Conservation (phyloP, 2,113 vertebrate genomes). For the Tricholaema leucomelas region DNA sequence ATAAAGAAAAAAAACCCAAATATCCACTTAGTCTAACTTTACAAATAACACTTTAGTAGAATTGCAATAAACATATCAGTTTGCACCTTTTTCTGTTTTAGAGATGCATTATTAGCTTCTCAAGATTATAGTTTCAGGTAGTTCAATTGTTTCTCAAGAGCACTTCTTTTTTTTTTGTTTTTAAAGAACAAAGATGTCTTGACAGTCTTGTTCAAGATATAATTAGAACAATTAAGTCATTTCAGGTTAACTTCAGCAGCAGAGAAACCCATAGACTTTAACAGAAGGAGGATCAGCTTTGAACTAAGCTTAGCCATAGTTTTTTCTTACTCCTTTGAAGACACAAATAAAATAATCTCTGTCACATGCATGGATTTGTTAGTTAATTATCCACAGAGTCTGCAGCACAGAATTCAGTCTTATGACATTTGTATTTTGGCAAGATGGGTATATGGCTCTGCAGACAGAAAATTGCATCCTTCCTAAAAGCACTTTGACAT, state of each 20-base stretch:
- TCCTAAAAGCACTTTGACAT: neutral
- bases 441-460: neutral
- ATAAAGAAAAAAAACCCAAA: neutral
- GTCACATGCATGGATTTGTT: constrained; percentile 9
- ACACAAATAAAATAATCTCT: constrained; percentile 43
- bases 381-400: constrained; percentile 41
- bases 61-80: neutral
- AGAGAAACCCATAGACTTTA: neutral
- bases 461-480: neutral
- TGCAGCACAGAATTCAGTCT: neutral
- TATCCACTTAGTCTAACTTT: neutral
- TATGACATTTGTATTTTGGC: neutral
- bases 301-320: constrained; percentile 28
- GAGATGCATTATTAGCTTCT: neutral
- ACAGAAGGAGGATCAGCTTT: neutral
- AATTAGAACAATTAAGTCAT: constrained; percentile 49
- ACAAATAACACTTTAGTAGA: neutral
- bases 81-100: neutral
- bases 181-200: neutral
- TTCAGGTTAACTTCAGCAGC: constrained; percentile 14
- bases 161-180: neutral
- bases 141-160: neutral
- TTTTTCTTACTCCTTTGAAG: constrained; percentile 32
- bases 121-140: neutral
- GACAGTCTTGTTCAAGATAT: neutral